Evolutionary conservation across 2,797 vertebrate species (phyloP).

Genomic region (Petrocephalus sullivani): DNA sequence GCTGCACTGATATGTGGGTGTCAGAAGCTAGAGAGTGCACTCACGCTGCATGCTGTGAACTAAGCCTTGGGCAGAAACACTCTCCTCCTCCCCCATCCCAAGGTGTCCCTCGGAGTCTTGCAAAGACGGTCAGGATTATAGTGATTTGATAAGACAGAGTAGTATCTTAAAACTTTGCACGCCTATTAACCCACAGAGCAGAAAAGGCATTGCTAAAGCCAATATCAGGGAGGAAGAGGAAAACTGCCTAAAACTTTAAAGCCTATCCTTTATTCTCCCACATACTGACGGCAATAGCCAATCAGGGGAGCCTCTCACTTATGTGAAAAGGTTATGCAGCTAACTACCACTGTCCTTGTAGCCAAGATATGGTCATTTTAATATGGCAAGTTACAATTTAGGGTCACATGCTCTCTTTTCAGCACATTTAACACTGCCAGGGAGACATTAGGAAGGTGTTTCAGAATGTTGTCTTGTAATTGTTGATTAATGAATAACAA

Average conservation of each 20-base stretch:
- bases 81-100: slow-evolving; percentile 39
- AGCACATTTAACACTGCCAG: background rate
- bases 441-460: background rate
- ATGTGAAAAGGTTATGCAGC: background rate
- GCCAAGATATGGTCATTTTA: background rate
- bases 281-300: background rate
- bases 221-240: background rate
- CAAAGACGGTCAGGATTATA: background rate
- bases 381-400: background rate
- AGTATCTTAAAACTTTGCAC: background rate
- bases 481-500: background rate
- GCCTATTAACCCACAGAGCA: background rate
- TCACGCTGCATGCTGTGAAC: slow-evolving; percentile 26
- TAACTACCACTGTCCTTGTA: background rate
- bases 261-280: background rate
- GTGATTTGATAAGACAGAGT: background rate
- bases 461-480: background rate
- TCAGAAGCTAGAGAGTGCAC: background rate
- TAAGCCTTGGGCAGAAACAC: slow-evolving; percentile 42
- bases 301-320: background rate
- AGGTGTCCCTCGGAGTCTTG: background rate
- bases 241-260: background rate
- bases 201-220: background rate
- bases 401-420: background rate
- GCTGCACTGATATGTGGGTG: background rate